These are phyloP conservation scores for Nannospalax galili DNA, from an alignment of 2,113 vertebrate species.

Conservation along the genomic window DNA sequence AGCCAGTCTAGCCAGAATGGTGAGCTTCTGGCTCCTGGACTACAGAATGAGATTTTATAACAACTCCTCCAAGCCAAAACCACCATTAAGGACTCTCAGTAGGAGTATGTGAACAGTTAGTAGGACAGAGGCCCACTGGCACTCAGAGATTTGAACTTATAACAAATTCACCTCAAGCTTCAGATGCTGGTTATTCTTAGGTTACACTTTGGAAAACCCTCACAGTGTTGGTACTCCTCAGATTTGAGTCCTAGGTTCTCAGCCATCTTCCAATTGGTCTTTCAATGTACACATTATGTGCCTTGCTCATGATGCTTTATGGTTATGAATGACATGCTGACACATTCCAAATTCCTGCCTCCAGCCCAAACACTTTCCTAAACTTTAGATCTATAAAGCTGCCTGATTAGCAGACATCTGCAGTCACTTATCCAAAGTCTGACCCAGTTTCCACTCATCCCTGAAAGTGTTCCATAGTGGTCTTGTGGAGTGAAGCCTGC, in stretches of 20 bases:
- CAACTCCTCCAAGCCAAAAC: neutral
- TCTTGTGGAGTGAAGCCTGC: neutral
- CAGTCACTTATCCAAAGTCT: neutral
- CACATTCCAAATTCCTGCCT: slow-evolving; percentile 37
- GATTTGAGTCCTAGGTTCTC: neutral
- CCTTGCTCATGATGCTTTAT: slow-evolving; percentile 13
- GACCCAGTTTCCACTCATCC: neutral
- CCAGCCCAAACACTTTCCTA: neutral
- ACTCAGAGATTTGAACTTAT: neutral
- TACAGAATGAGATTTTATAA: neutral
- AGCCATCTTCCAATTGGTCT: neutral
- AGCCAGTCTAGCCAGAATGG: neutral
- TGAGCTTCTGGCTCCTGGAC: neutral
- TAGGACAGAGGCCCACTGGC: neutral
- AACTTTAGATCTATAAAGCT: neutral
- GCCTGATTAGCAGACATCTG: neutral
- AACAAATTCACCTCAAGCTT: neutral
- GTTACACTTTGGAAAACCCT: slow-evolving; percentile 19
- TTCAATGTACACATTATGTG: neutral
- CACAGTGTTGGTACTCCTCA: neutral
- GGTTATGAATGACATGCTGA: neutral
- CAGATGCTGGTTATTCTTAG: neutral
- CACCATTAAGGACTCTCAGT: neutral
- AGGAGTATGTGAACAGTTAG: neutral
- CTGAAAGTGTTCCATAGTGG: neutral